Conservation (phyloP, 2,113 vertebrate species). For the Nestor notabilis region DNA sequence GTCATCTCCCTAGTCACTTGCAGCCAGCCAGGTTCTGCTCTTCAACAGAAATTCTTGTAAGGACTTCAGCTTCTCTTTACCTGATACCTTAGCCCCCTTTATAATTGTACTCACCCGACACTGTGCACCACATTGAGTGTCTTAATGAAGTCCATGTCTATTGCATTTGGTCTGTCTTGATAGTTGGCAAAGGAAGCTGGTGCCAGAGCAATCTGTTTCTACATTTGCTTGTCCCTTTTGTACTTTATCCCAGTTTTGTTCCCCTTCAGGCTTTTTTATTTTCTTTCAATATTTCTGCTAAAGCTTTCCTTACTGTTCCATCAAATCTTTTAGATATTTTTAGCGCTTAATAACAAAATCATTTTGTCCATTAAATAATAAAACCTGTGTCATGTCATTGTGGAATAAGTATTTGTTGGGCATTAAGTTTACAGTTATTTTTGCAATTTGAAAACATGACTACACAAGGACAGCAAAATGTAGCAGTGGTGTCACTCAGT, state of each 20-base stretch:
- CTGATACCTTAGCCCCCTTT: not conserved
- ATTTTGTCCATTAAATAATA: not conserved
- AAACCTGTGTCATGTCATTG: not conserved
- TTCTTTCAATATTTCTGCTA: not conserved
- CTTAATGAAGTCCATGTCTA: not conserved
- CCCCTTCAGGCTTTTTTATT: not conserved
- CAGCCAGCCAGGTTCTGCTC: not conserved
- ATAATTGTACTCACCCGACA: not conserved
- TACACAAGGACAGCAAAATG: not conserved
- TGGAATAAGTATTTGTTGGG: not conserved
- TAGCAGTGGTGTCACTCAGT: not conserved
- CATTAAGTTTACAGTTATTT: not conserved
- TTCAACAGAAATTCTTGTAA: not conserved
- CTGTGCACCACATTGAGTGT: not conserved
- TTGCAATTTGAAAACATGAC: not conserved
- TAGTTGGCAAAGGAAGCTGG: not conserved
- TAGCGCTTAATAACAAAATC: not conserved
- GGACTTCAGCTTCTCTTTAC: not conserved
- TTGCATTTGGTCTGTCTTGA: not conserved
- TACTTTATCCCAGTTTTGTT: not conserved
- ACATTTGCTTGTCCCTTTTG: not conserved
- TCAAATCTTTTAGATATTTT: not conserved
- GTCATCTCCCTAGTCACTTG: not conserved
- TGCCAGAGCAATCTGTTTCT: not conserved
- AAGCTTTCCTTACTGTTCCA: not conserved